Evolutionary conservation across 2,113 vertebrate species (phyloP).

Genomic region (Entelurus aequoreus): DNA sequence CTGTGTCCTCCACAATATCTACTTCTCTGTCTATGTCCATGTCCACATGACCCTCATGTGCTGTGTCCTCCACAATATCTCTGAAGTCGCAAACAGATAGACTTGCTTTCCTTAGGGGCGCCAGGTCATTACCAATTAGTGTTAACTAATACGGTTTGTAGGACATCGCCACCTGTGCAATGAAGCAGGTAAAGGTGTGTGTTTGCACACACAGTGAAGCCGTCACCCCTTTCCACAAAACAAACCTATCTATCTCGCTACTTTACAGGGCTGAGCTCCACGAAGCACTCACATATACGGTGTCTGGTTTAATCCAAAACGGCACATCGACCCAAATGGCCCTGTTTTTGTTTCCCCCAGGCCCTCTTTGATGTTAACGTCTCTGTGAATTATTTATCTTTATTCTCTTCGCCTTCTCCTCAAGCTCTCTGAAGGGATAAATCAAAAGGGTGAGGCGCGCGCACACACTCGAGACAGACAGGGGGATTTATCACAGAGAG

Average conservation of each 20-base stretch:
- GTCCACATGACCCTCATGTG: too few relatives aligned
- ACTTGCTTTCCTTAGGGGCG: too few relatives aligned
- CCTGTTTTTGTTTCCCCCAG: conserved; percentile 63
- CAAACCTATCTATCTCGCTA: background rate
- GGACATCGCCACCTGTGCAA: background rate
- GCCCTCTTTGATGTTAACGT: conserved; percentile 72
- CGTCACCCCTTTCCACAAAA: too few relatives aligned
- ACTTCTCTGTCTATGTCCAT: too few relatives aligned
- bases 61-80: too few relatives aligned
- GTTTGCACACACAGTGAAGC: background rate
- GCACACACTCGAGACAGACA: conserved; percentile 45
- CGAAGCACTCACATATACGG: conserved; percentile 19
- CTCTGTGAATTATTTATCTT: conserved; percentile 72
- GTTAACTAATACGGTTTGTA: background rate
- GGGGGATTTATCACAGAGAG: conserved; percentile 62
- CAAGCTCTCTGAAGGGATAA: conserved; percentile 62
- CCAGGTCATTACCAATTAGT: background rate
- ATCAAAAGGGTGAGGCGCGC: conserved; percentile 54
- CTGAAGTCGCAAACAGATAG: too few relatives aligned
- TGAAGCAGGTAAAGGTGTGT: background rate
- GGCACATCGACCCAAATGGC: conserved; percentile 63
- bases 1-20: too few relatives aligned
- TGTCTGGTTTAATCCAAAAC: conserved; percentile 63
- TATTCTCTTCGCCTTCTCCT: conserved; percentile 60
- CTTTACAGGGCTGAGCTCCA: background rate